These are phyloP conservation scores for Gymnopithys bicolor DNA, from an alignment of 2,797 vertebrate species.

Conservation along the genomic window DNA sequence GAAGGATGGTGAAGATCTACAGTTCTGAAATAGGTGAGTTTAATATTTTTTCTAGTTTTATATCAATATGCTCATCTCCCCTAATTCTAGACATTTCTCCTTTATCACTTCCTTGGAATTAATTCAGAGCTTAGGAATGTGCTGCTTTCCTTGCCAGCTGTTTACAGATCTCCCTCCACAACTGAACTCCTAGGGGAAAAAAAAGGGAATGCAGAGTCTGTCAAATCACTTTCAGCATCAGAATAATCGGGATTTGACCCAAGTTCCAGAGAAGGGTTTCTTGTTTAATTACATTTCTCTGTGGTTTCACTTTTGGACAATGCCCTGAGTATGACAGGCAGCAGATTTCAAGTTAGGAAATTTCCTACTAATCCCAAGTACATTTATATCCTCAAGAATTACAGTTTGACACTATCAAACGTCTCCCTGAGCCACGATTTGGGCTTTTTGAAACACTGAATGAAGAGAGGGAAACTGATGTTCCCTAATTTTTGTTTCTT, in stretches of 20 bases:
- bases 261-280: background rate
- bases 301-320: background rate
- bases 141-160: background rate
- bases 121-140: background rate
- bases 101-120: background rate
- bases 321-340: background rate
- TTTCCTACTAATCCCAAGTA: background rate
- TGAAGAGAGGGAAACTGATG: background rate
- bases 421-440: background rate
- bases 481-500: background rate
- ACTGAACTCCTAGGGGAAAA: background rate
- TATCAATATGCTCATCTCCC: background rate
- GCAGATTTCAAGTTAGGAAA: background rate
- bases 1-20: background rate
- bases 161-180: background rate
- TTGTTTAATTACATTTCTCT: background rate
- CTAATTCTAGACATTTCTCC: background rate
- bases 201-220: background rate
- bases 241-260: constrained; percentile 2
- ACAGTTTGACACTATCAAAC: background rate
- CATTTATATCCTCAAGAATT: background rate
- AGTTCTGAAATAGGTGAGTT: background rate
- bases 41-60: background rate
- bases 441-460: background rate
- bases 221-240: background rate